These are phyloP conservation scores for Xiphias gladius DNA, from an alignment of 2,113 vertebrate genomes.

Conservation along the genomic window DNA sequence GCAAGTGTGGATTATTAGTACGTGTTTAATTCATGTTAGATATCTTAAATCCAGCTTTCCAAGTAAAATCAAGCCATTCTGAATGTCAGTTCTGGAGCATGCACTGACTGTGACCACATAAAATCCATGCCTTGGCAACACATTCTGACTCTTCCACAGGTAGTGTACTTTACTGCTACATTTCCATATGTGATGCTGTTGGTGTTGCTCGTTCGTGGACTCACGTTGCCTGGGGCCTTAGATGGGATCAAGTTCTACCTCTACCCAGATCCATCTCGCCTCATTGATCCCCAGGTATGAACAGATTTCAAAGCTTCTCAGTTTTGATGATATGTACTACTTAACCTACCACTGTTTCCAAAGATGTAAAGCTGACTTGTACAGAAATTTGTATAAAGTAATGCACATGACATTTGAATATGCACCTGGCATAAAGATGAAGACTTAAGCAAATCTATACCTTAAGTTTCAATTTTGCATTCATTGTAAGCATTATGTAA, in stretches of 20 bases:
- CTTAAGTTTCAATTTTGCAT: neutral
- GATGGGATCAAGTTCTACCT: constrained; percentile 95
- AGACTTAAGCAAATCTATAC: neutral
- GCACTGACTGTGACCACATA: neutral
- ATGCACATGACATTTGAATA: neutral
- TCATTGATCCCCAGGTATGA: constrained; percentile 92
- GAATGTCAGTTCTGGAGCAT: neutral
- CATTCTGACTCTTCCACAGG: constrained; percentile 79
- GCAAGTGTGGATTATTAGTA: neutral
- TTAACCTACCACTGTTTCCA: neutral
- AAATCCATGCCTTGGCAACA: neutral
- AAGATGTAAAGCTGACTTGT: neutral
- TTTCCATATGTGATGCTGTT: constrained; percentile 95
- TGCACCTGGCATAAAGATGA: neutral
- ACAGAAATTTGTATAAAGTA: neutral
- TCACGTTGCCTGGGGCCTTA: constrained; percentile 90
- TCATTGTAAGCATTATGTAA: neutral
- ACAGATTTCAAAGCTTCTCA: neutral
- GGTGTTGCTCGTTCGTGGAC: constrained; percentile 91
- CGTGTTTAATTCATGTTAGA: neutral
- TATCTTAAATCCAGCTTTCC: neutral
- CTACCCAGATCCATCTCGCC: constrained; percentile 91
- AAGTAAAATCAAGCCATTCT: neutral
- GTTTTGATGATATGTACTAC: neutral
- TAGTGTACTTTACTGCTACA: constrained; percentile 96